Base-by-base conservation (phyloP, 2,888 invertebrate species). In the Gibbula magus region DNA sequence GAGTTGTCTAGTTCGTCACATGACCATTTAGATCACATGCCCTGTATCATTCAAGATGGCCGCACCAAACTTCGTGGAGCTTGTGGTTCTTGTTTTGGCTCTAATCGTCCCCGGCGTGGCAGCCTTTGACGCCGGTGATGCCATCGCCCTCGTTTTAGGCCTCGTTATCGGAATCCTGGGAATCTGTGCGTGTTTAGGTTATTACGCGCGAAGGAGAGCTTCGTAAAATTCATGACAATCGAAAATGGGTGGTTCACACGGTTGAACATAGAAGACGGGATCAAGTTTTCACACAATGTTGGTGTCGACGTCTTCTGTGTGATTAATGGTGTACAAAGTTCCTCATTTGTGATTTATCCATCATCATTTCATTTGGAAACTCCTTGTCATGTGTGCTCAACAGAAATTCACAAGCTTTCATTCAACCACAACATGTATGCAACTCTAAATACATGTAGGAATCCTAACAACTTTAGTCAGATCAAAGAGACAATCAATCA, bases 51-150 rank as follows among this genome's bases (percentile, higher is more conserved):
- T 82, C 87, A 89, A 89, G 85, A 89, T 89, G 89, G 89, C 87
- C 81, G 85, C 54, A 54, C 10, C 29, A 54, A 74, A 51, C 51
- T 75, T 52, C 54, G 13, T 70, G 70, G 75, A 83, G 61, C 80
- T 89, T 7, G 79, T 88, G 66, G 54, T 87, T 53, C 75, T 88
- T 32, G 61, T 90, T 79, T 79, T 89, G 22, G 85, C 88, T 45
- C 79, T 87, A 35, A 83, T 91, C 39, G 79, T 90, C 67, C 90
- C 91, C 25, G 90, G 90, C 8, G 92, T 90, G 13, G 84, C 88
- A 39, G 92, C 93, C 22, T 93, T 93, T 86, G 92, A 93, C 82
- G 92, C 90, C 7, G 93, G 93, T 8, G 93, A 93, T 86, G 92
- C 90, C n/a, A 91, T 91, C 61, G 93, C 93, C 3, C 86, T 93